These are phyloP conservation scores for Glossosoma conforme DNA, from an alignment of 1,140 invertebrate species.

Conservation along the genomic window DNA sequence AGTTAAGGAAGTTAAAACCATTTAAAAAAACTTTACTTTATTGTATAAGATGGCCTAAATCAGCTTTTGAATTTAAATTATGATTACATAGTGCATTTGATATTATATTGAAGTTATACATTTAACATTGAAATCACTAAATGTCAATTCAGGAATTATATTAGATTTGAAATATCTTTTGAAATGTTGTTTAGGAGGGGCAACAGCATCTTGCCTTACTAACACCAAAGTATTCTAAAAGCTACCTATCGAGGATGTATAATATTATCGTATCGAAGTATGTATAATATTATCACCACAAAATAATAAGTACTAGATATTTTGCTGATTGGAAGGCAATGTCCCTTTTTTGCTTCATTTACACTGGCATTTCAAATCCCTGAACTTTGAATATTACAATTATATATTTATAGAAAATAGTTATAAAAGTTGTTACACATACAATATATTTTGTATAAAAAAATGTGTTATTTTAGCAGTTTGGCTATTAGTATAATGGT, in stretches of 20 bases:
- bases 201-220: constrained; percentile 26
- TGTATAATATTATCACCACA: background rate
- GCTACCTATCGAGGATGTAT: background rate
- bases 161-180: too few relatives aligned
- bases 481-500: constrained; percentile 15
- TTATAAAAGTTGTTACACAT: constrained; percentile 1
- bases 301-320: background rate
- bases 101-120: constrained; percentile 1
- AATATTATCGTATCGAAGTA: background rate
- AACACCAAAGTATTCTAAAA: constrained; percentile 22
- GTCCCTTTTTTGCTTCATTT: constrained; percentile 7
- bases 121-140: background rate
- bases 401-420: background rate
- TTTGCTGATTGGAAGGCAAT: constrained; percentile 27
- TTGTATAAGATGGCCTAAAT: background rate
- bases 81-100: background rate
- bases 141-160: background rate
- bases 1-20: too few relatives aligned
- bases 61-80: constrained; percentile 1
- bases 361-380: background rate
- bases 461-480: constrained; percentile 1
- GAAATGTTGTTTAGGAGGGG: background rate
- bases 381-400: background rate
- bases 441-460: constrained; percentile 7
- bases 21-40: background rate